Conservation (phyloP, 2,888 invertebrate genomes). For the Cyclophora albipunctata region DNA sequence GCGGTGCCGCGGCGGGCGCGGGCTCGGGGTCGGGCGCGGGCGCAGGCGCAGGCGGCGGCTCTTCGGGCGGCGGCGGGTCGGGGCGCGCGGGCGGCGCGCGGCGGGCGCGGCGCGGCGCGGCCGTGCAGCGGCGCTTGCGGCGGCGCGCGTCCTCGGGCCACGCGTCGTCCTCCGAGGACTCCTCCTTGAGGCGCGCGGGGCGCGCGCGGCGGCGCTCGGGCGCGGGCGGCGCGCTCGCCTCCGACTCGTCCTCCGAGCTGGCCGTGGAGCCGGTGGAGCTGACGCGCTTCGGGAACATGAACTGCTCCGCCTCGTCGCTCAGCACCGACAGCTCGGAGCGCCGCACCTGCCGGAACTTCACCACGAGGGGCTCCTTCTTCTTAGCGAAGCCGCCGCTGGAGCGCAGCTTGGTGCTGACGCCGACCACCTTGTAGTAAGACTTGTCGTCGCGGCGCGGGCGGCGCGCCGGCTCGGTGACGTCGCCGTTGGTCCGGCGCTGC, state of each 20-base stretch:
- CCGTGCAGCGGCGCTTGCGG: conserved; percentile 39
- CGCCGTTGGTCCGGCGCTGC: conserved; percentile 53
- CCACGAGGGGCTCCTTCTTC: conserved; percentile 73
- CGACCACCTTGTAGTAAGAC: conserved; percentile 83
- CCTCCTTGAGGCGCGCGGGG: conserved; percentile 61
- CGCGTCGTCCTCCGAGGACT: conserved; percentile 64
- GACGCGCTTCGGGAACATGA: conserved; percentile 85
- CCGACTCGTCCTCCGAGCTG: conserved; percentile 75
- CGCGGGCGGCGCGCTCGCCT: conserved; percentile 47
- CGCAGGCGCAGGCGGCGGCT: conserved; percentile 22
- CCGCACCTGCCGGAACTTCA: conserved; percentile 84
- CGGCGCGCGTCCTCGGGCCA: conserved; percentile 53
- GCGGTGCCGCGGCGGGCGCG: conserved; percentile 47
- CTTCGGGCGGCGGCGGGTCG: conserved; percentile 45
- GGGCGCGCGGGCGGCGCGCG: conserved; percentile 60
- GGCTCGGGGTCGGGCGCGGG: conserved; percentile 27
- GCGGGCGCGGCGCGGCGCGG: conserved; percentile 58
- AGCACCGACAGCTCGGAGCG: conserved; percentile 83
- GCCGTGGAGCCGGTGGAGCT: conserved; percentile 72
- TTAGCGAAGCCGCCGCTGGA: conserved; percentile 72
- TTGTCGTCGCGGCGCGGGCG: conserved; percentile 54
- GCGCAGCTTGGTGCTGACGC: conserved; percentile 79
- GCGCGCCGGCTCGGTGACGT: conserved; percentile 29
- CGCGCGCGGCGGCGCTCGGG: conserved; percentile 58
- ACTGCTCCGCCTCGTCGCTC: conserved; percentile 90